These are phyloP conservation scores for Ammodytes marinus DNA, from an alignment of 2,113 vertebrate genomes.

Conservation along the genomic window DNA sequence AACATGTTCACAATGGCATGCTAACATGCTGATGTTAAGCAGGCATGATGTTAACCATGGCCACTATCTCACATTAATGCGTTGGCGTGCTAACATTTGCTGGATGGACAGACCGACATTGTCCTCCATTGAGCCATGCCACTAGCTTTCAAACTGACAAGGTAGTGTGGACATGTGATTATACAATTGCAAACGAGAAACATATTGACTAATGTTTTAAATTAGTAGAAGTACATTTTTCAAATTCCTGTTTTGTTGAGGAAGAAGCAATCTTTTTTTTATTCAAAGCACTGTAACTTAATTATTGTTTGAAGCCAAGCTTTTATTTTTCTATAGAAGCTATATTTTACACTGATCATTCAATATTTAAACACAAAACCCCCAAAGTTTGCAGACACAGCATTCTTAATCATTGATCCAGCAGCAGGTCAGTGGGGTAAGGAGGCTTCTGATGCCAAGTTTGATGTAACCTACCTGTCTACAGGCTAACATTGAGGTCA, in stretches of 20 bases:
- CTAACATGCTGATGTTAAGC: neutral
- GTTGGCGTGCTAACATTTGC: neutral
- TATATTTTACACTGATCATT: neutral
- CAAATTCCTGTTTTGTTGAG: neutral
- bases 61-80: neutral
- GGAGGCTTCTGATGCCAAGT: conserved; percentile 12
- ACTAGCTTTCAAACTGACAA: neutral
- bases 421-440: conserved; percentile 27
- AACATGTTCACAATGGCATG: neutral
- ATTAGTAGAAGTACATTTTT: too few relatives aligned
- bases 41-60: neutral
- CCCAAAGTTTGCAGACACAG: neutral
- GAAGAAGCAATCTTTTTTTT: neutral
- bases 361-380: neutral
- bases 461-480: conserved; percentile 11
- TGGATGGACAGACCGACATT: neutral
- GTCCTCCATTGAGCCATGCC: neutral
- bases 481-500: conserved; percentile 8
- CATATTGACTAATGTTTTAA: neutral
- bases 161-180: neutral
- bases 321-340: neutral
- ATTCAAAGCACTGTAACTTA: neutral
- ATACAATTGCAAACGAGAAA: neutral
- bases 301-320: neutral
- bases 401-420: conserved; percentile 27